These are phyloP conservation scores for Agapetus fuscipes DNA, from an alignment of 2,888 invertebrate species.

Conservation along the genomic window DNA sequence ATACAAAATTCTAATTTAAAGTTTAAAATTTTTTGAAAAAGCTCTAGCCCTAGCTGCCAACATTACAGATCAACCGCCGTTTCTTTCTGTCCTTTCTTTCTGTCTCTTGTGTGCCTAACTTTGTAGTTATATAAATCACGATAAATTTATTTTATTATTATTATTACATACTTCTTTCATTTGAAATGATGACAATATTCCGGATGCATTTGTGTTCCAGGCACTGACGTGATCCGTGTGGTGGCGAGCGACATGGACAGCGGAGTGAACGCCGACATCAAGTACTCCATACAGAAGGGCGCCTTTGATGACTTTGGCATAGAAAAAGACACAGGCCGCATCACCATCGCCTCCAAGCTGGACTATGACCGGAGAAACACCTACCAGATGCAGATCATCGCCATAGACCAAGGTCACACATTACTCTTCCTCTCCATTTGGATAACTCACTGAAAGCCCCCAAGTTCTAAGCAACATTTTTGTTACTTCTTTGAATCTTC, in stretches of 20 bases:
- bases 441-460: neutral
- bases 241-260: slow-evolving; percentile 77
- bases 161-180: too few relatives aligned
- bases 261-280: slow-evolving; percentile 74
- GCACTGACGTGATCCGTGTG: slow-evolving; percentile 64
- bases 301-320: slow-evolving; percentile 76
- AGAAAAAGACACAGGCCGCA: slow-evolving; percentile 65
- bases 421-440: neutral
- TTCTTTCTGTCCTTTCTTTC: too few relatives aligned
- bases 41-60: too few relatives aligned
- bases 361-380: slow-evolving; percentile 74
- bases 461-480: neutral
- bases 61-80: too few relatives aligned
- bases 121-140: too few relatives aligned
- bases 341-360: slow-evolving; percentile 66
- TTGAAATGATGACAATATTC: too few relatives aligned
- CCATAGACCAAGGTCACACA: slow-evolving; percentile 60
- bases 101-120: too few relatives aligned
- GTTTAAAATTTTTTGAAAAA: too few relatives aligned
- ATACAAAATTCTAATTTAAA: too few relatives aligned
- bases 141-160: too few relatives aligned
- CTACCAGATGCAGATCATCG: slow-evolving; percentile 72
- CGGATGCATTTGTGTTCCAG: slow-evolving; percentile 40
- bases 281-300: slow-evolving; percentile 76
- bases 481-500: slow-evolving; percentile 1